A percentile compares a stretch with the other conserved stretches of the same genome.
phyloP scores from a whole-genome alignment of 2,797 vertebrate species.

The Acanthurus tractus region DNA sequence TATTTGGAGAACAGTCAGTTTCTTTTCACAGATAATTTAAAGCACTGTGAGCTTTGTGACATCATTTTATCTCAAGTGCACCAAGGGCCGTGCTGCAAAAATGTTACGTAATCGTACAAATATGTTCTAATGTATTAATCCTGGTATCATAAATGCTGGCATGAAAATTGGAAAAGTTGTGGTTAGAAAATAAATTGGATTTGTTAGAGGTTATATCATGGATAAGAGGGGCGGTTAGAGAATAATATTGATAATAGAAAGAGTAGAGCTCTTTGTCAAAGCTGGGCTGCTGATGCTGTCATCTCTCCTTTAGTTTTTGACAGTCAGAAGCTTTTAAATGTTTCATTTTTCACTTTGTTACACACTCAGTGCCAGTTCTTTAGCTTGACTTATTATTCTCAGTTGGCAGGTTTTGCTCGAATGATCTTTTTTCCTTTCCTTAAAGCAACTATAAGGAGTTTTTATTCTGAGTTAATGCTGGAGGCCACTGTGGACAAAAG shows the following conservation, averaged over 20 bases:
- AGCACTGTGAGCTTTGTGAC: background rate
- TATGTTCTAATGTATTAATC: slow-evolving; percentile 4
- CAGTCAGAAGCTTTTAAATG: background rate
- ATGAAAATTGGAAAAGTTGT: slow-evolving; percentile 21
- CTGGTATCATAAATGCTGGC: background rate
- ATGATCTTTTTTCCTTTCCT: background rate
- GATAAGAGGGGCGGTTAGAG: slow-evolving; percentile 2
- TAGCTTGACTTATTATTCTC: slow-evolving; percentile 1
- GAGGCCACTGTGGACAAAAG: background rate
- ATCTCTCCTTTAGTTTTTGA: slow-evolving; percentile 10
- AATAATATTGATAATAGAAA: slow-evolving; percentile 12
- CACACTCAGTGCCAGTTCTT: background rate
- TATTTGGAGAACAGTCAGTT: background rate
- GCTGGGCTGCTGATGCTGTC: background rate
- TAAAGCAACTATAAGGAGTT: background rate
- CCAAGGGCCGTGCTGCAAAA: background rate
- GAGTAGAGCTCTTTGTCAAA: background rate
- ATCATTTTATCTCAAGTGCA: slow-evolving; percentile 29
- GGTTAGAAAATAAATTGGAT: slow-evolving; percentile 11
- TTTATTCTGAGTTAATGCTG: background rate
- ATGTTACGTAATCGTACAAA: slow-evolving; percentile 28
- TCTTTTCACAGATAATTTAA: slow-evolving; percentile 38
- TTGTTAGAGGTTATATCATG: slow-evolving; percentile 1
- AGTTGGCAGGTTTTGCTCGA: background rate
- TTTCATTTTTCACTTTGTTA: slow-evolving; percentile 5